Evolutionary conservation across 2,797 vertebrate genomes (phyloP), one percentile per base, ranked within the genome.

Genomic region (Crypturellus tataupa): DNA sequence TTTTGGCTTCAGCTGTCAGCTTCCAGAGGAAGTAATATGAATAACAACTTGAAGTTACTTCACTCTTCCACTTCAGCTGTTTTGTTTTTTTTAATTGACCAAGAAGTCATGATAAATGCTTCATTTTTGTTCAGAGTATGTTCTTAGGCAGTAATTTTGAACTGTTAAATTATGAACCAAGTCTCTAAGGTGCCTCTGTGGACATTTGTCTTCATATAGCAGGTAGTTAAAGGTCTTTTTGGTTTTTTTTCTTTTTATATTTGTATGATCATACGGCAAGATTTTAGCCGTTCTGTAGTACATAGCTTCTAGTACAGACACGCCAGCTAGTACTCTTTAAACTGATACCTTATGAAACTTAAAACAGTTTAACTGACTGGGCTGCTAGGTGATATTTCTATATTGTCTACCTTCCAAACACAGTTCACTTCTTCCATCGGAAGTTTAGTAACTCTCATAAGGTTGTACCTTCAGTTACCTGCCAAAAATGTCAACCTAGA

Each of bases 261-360:
- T 72, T 92, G 24, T 15, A 49, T 42, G 53, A 16, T 71, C 21
- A 75, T 27, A 33, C 59, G 58, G 53, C 71, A 89, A 87, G 60
- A 80, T 91, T 85, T 68, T 89, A 58, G 12, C 29, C 55, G 72
- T 96, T 96, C 70, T 97, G 95, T 97, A 97, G 44, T 95, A 94
- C 95, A 91, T 40, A 46, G 62, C 63, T 84, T 98, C 96, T 98
- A 96, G 95, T 59, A 84, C 92, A 87, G 97, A 62, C 83, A 59
- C 96, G 96, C 91, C 97, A 98, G 59, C 58, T 65, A 93, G 97
- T 88, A 96, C 86, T 91, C 76, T 97, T 96, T 94, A 35, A 97
- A 97, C 93, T 91, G 72, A 71, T 93, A 80, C 90, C 37, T 92
- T 96, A 69, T 97, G 95, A 97, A 98, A 98, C 71, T 55, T 53